Base-by-base conservation (phyloP, 2,888 invertebrate species). In the Cantharis nigra region DNA sequence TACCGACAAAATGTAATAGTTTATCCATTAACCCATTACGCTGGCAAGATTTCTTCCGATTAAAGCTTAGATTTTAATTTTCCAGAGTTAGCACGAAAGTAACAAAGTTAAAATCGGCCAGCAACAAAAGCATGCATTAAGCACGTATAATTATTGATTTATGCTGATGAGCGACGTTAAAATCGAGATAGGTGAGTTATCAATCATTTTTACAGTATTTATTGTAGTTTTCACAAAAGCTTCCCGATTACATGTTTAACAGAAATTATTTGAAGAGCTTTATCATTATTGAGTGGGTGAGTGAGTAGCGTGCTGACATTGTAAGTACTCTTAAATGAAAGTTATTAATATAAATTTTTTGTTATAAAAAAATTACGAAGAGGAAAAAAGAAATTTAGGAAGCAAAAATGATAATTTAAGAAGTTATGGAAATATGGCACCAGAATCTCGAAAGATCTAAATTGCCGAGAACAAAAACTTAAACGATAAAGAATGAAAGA, bases 1-100 rank as follows among this genome's bases (percentile, higher is more conserved):
- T 26, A 49, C 72, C 62, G 62, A 69, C 72, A 62, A 62, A 67
- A 67, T 62, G 62, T 73, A 73, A 69, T 62, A 67, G 67, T 73
- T 67, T 67, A 49, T 49, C 67, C 49, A 13, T 26, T 69, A 73
- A 14, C 67, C 72, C 14, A 62, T 73, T 69, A 62, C 65, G 14
- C 33, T 14, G 67, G 30, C 69, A 62, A 62, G 72, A 67, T 65
- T 67, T 62, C 49, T 26, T 73, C 67, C 49, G 69, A 73, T 73
- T 49, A 26, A 23, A 9, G n/a, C 5, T 9, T 33, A n/a, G 49
- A 49, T 49, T 49, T 49, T 49, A 49, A n/a, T 49, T 49, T 49
- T 49, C 49, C 7, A n/a, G 9, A 49, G 7, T 7, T 49, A 49
- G 9, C 49, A 49, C 49, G 49, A 49, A 49, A 49, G 49, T 49